Base-by-base conservation (phyloP, 2,888 invertebrate genomes). In the Doris montereyensis region DNA sequence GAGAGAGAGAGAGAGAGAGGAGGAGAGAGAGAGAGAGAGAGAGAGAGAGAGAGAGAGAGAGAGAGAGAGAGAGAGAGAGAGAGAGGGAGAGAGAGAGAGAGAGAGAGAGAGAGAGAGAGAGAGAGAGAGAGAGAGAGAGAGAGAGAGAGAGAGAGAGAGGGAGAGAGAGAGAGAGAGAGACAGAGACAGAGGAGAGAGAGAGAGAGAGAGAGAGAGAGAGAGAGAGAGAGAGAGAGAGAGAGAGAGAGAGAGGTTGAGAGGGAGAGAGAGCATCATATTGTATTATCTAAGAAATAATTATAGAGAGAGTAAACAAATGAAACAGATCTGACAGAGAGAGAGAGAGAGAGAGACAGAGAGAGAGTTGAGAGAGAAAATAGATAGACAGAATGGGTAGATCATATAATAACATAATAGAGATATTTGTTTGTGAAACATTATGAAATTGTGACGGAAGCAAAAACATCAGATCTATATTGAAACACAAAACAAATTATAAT, bases 151-250 rank as follows among this genome's bases (percentile, higher is more conserved):
- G 24, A 26, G 24, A 74, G 79, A 70, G 28, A 58, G 72, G 77
- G 60, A 65, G 71, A 73, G 72, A 73, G 62, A 72, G 34, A 72
- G 60, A 77, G 52, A 77, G 70, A 77, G 70, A 41, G 57, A 75
- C n/a, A 58, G 72, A 77, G 30, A 62, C 62, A 71, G 21, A 71
- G 77, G 60, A 65, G 71, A 73, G 72, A 73, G 62, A 72, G 34
- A 72, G 60, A 77, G 52, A 77, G 70, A 77, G 70, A 41, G 57
- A 75, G 52, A 41, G 52, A 41, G 52, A 41, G 34, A 32, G 71
- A 71, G 71, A 71, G 71, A 71, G 70, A 70, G 70, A 70, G 71
- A 71, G 71, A 71, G 30, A 0, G 30, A 17, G 5, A 34, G n/a
- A 26, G 75, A 62, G 62, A 60, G 62, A 35, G 62, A 60, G 30